These are phyloP conservation scores for Drosophila multiciliata DNA, from an alignment of 2,888 invertebrate genomes.

Conservation along the genomic window DNA sequence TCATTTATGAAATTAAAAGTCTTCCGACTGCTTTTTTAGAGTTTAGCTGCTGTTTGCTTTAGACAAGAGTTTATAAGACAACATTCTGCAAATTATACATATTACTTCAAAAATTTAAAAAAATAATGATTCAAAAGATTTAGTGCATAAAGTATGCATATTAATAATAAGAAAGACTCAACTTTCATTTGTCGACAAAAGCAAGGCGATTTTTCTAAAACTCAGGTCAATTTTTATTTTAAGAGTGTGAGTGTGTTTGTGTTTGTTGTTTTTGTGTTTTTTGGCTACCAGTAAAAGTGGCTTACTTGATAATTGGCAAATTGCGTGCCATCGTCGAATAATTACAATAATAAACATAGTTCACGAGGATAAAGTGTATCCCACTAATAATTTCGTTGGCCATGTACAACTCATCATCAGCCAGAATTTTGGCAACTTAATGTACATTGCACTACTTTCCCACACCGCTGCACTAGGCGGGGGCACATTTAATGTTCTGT, in stretches of 20 bases:
- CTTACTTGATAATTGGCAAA: slow-evolving; percentile 53
- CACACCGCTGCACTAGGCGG: slow-evolving; percentile 21
- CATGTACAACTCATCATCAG: slow-evolving; percentile 25
- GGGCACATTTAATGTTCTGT: slow-evolving; percentile 45
- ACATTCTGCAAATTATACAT: not conserved
- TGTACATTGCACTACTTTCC: slow-evolving; percentile 9
- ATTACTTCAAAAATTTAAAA: not conserved
- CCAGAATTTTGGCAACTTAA: slow-evolving; percentile 35
- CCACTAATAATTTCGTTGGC: too few relatives aligned
- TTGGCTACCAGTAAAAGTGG: slow-evolving; percentile 53
- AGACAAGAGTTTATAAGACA: not conserved
- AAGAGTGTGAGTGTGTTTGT: not conserved
- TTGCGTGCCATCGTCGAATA: slow-evolving; percentile 43
- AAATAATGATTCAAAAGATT: not conserved
- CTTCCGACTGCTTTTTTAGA: not conserved
- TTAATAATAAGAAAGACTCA: not conserved
- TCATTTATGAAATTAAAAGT: not conserved
- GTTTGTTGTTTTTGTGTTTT: slow-evolving; percentile 1
- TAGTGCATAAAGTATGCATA: not conserved
- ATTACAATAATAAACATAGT: slow-evolving; percentile 31
- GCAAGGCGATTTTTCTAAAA: not conserved
- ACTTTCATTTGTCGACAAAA: not conserved
- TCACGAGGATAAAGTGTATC: not conserved
- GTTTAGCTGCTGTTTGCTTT: not conserved
- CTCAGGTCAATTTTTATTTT: not conserved